phyloP scores from a whole-genome alignment of 2,113 vertebrate species.

The Athene cunicularia region DNA sequence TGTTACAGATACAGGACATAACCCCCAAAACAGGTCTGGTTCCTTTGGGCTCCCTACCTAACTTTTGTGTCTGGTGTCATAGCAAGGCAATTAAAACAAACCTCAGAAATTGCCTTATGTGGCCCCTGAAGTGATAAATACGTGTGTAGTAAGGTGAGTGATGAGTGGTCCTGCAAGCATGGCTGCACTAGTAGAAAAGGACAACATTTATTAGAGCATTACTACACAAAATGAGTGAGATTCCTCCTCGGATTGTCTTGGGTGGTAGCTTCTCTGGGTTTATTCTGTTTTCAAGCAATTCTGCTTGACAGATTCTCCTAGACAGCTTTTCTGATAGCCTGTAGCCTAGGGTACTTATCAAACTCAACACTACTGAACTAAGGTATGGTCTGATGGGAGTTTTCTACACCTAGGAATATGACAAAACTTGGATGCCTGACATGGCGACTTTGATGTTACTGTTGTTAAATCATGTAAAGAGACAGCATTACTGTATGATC shows the following conservation, averaged over 20 bases:
- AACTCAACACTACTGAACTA: neutral
- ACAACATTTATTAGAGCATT: neutral
- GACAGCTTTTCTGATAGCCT: neutral
- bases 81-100: neutral
- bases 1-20: neutral
- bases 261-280: neutral
- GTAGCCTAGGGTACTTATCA: neutral
- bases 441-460: neutral
- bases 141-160: neutral
- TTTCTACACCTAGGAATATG: neutral
- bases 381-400: neutral
- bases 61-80: neutral
- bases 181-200: neutral
- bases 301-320: neutral
- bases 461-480: neutral
- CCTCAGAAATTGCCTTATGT: neutral
- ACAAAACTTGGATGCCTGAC: neutral
- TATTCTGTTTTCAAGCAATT: neutral
- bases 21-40: neutral
- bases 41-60: neutral
- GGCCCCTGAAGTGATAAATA: neutral
- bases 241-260: neutral
- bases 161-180: neutral
- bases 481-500: neutral
- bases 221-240: neutral